Percentiles rank a stretch among this genome's conserved stretches.
These are phyloP conservation scores for Torymus tubicola DNA, from an alignment of 2,888 invertebrate genomes.

Conservation along the genomic window DNA sequence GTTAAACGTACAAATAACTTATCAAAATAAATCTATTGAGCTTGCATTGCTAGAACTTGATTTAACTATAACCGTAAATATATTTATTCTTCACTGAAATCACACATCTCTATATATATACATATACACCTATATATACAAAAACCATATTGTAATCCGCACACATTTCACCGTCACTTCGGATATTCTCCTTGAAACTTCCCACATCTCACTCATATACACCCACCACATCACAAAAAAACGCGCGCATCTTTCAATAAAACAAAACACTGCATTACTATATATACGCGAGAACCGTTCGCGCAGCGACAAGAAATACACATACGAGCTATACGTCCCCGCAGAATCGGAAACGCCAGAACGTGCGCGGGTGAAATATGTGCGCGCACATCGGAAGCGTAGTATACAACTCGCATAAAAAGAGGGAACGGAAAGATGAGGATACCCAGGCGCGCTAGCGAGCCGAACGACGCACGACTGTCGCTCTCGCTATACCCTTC, in stretches of 20 bases:
- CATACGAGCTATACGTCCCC: not conserved
- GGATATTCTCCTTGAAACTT: too few species aligned
- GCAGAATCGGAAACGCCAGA: constrained; percentile 21
- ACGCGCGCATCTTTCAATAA: not conserved
- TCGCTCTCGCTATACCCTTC: not conserved
- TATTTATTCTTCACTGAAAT: too few species aligned
- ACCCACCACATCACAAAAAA: not conserved
- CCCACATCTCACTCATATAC: not conserved
- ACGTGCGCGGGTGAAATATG: constrained; percentile 9
- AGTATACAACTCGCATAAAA: not conserved
- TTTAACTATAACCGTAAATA: too few species aligned
- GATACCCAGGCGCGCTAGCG: not conserved
- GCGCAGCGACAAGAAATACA: not conserved
- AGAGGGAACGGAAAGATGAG: not conserved
- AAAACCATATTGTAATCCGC: too few species aligned
- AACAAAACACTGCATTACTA: not conserved
- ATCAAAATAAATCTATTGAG: too few species aligned
- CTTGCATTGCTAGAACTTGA: too few species aligned
- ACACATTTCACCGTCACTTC: too few species aligned
- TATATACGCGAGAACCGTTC: not conserved
- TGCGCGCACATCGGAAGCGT: not conserved
- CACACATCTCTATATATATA: too few species aligned
- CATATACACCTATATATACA: too few species aligned
- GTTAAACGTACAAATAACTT: too few species aligned
- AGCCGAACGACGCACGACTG: too few species aligned